Evolutionary conservation across 92 coral and sea anemone species (phyloP), one percentile per base, ranked within the genome.

Genomic region (Montipora capitata): DNA sequence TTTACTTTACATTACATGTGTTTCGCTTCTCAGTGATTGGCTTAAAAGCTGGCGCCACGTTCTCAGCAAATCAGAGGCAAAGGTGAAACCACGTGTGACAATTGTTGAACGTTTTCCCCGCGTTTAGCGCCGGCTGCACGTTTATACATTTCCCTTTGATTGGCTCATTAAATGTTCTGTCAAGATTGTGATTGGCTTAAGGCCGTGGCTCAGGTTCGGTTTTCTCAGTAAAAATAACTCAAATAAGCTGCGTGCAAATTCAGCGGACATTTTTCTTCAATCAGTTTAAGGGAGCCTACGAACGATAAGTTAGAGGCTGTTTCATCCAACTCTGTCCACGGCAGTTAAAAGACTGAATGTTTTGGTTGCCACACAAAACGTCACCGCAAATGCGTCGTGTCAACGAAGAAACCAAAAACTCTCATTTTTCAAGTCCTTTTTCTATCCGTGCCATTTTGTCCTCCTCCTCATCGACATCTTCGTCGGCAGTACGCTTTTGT

Each of bases 401-500:
- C 18, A 18, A 45, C 41, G 80, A 72, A 2, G 57, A 44, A 14
- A 49, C 43, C 40, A 43, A 45, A 72, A 72, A 52, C 38, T 27
- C 70, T 56, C 87, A 83, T 57, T 83, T 83, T 59, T 58, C 79
- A 41, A 83, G 87, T 62, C 58, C 87, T 7, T 83, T 83, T 56
- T 83, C 87, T 12, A 83, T 83, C 27, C 79, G 87, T 2, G 70
- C 87, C 27, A 83, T 83, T 59, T 58, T 83, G 80, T 72, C 87
- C 41, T 83, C 87, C 8, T 83, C 87, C 4, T 40, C 80, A 4
- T 27, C 80, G 5, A 44, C 40, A 39, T 57, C 87, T 72, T 58
- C 79, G 27, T 20, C 61, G 48, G 44, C 43, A 12, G 40, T 42
- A 13, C 59, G 10, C 14, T 73, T 83, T 45, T 58, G 45, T 7